phyloP scores from a whole-genome alignment of 2,113 vertebrate genomes.

The Meriones unguiculatus region DNA sequence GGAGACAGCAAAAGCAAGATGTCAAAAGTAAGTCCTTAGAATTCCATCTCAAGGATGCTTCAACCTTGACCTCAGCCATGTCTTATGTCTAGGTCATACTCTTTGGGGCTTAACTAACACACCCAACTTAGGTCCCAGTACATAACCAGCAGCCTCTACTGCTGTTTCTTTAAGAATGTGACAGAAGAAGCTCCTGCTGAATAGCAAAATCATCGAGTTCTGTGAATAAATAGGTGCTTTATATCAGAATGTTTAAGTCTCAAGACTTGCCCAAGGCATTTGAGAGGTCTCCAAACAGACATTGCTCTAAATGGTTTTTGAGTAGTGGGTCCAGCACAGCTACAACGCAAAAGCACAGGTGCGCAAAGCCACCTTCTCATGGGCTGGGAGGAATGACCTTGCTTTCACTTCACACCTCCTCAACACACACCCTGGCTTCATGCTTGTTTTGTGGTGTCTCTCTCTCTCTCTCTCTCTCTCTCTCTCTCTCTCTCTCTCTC shows the following conservation, averaged over 20 bases:
- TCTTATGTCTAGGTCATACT: not conserved
- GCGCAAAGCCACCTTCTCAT: not conserved
- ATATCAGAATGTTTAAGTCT: constrained; percentile 45
- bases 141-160: not conserved
- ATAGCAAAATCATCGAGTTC: constrained; percentile 54
- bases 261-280: constrained; percentile 54
- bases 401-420: not conserved
- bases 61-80: not conserved
- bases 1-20: constrained; percentile 99
- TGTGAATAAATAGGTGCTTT: constrained; percentile 64
- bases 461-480: too few species aligned
- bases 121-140: constrained; percentile 32
- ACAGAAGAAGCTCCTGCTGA: constrained; percentile 48
- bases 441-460: not conserved
- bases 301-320: constrained; percentile 28
- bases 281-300: constrained; percentile 41
- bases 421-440: not conserved
- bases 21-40: constrained; percentile 94
- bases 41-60: not conserved
- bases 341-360: not conserved
- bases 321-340: not conserved
- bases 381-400: not conserved
- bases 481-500: too few species aligned
- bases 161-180: constrained; percentile 67
- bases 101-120: constrained; percentile 16